These are phyloP conservation scores for Mellivora capensis DNA, from an alignment of 2,113 vertebrate genomes.

Conservation along the genomic window DNA sequence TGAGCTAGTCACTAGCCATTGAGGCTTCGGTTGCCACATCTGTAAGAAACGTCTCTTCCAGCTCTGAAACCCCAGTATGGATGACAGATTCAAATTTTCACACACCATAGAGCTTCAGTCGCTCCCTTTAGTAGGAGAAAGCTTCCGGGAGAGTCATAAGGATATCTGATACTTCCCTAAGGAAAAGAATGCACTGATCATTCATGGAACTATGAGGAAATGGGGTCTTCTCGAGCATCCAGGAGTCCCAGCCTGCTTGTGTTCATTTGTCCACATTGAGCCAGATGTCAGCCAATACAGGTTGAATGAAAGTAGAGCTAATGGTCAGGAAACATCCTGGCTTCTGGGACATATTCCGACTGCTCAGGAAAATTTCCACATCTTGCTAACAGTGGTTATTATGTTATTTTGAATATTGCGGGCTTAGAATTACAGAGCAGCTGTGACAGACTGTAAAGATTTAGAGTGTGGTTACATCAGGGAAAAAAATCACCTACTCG, in stretches of 20 bases:
- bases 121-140: background rate
- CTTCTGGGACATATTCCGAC: conserved; percentile 43
- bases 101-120: background rate
- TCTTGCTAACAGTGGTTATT: conserved; percentile 63
- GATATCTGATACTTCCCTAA: background rate
- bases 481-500: conserved; percentile 13
- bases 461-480: conserved; percentile 63
- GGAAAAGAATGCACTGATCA: background rate
- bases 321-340: conserved; percentile 57
- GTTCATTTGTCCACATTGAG: background rate
- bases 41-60: background rate
- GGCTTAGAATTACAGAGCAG: conserved; percentile 60
- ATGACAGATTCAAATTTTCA: background rate
- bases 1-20: background rate
- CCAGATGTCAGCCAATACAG: conserved; percentile 11
- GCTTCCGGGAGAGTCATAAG: background rate
- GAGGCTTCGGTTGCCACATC: background rate
- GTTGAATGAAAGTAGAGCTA: conserved; percentile 23
- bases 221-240: background rate
- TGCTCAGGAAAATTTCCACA: conserved; percentile 66
- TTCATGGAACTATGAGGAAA: background rate
- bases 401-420: conserved; percentile 68
- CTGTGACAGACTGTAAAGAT: conserved; percentile 66
- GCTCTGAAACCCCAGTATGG: background rate
- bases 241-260: background rate